Conservation (phyloP, 2,113 vertebrate species). For the Riparia riparia region DNA sequence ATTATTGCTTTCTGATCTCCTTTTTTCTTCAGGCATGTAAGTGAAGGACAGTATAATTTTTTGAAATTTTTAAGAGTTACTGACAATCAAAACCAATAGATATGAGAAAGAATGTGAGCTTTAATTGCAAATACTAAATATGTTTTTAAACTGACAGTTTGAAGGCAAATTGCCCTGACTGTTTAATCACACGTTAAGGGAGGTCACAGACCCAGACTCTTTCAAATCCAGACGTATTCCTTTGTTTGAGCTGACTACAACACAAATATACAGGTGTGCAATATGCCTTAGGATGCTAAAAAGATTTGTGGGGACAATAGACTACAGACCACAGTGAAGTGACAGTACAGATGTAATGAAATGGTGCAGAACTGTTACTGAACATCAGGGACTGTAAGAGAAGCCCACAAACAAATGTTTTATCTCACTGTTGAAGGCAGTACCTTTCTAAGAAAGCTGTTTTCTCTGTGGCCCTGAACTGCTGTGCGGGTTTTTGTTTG, state of each 20-base stretch:
- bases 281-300: constrained; percentile 26
- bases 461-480: neutral
- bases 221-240: neutral
- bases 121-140: neutral
- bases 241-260: neutral
- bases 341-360: neutral
- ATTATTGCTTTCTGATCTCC: neutral
- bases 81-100: constrained; percentile 19
- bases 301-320: neutral
- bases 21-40: neutral
- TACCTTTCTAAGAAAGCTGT: constrained; percentile 19
- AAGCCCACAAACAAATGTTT: constrained; percentile 6
- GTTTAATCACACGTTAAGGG: neutral
- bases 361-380: neutral
- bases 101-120: neutral
- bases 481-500: constrained; percentile 67
- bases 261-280: neutral
- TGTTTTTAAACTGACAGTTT: neutral
- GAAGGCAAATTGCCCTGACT: neutral
- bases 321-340: neutral
- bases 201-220: neutral
- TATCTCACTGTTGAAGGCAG: neutral
- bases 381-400: neutral
- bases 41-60: neutral
- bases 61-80: constrained; percentile 25